Conservation (phyloP, 2,113 vertebrate genomes). For the Heterochromis multidens region DNA sequence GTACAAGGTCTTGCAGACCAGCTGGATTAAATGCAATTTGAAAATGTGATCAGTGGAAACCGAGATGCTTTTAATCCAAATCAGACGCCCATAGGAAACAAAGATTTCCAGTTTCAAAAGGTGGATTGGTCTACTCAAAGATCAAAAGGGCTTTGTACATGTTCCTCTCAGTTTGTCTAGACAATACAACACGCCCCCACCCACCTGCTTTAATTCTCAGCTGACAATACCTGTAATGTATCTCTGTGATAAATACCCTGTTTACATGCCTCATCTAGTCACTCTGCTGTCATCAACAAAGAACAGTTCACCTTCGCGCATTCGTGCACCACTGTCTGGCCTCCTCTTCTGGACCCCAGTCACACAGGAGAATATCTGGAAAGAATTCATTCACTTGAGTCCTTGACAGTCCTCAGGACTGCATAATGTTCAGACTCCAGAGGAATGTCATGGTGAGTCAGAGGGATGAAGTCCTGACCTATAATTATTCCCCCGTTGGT, state of each 20-base stretch:
- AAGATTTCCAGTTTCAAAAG: constrained; percentile 53
- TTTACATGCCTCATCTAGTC: constrained; percentile 55
- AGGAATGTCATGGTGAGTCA: constrained; percentile 72
- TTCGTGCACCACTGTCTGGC: constrained; percentile 5
- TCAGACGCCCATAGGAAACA: constrained; percentile 14
- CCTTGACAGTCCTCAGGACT: constrained; percentile 64
- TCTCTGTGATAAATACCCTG: constrained; percentile 52
- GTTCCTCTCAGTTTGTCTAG: constrained; percentile 51
- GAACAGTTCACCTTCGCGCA: constrained; percentile 22
- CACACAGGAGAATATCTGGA: constrained; percentile 59
- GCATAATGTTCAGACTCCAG: constrained; percentile 60
- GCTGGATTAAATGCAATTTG: background rate
- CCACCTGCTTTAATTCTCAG: constrained; percentile 70
- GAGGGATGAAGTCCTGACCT: constrained; percentile 74
- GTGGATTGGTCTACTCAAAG: constrained; percentile 32
- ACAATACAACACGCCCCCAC: constrained; percentile 53
- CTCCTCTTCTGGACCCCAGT: constrained; percentile 27
- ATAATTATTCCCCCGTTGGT: constrained; percentile 77
- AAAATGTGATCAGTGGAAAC: constrained; percentile 1
- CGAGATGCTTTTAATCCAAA: constrained; percentile 27
- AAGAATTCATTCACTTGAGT: constrained; percentile 55
- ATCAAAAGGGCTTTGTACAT: constrained; percentile 49
- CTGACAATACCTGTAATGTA: constrained; percentile 51
- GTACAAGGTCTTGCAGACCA: background rate
- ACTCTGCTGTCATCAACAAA: constrained; percentile 14